Conservation (phyloP, 30 jellyfish, hydroid and myxozoan genomes). For the Turritopsis dohrnii region DNA sequence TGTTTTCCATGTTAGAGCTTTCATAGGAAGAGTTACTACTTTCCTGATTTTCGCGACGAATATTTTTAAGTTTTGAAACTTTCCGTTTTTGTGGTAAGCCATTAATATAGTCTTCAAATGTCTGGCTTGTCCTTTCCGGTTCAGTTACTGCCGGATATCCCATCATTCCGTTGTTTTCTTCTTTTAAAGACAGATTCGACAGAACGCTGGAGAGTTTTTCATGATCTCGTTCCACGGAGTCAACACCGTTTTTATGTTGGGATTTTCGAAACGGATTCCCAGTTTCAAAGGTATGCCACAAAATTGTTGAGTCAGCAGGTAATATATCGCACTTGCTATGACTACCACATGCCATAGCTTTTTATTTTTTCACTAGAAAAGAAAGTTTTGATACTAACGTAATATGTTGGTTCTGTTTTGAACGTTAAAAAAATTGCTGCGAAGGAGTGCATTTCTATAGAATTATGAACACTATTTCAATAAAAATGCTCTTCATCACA, state of each 20-base stretch:
- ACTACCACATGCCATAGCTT: neutral
- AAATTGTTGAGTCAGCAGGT: neutral
- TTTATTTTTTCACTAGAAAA: neutral
- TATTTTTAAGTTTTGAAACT: neutral
- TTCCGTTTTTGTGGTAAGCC: neutral
- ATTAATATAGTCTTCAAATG: neutral
- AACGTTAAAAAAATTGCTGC: too few species aligned
- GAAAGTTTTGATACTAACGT: too few species aligned
- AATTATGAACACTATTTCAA: too few species aligned
- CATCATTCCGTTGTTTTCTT: neutral
- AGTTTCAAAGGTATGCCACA: neutral
- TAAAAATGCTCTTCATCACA: too few species aligned
- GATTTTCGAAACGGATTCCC: neutral
- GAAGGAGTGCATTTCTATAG: too few species aligned
- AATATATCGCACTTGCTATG: neutral
- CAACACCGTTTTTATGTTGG: neutral
- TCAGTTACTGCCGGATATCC: neutral
- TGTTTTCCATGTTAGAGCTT: neutral
- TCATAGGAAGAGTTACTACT: neutral
- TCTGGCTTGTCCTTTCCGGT: neutral
- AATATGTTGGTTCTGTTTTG: too few species aligned
- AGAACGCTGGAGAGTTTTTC: neutral
- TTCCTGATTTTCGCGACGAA: neutral
- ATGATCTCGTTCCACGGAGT: neutral
- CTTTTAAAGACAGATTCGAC: neutral